Conservation (phyloP, 2,888 invertebrate genomes). For the Drosophila neonasuta region DNA sequence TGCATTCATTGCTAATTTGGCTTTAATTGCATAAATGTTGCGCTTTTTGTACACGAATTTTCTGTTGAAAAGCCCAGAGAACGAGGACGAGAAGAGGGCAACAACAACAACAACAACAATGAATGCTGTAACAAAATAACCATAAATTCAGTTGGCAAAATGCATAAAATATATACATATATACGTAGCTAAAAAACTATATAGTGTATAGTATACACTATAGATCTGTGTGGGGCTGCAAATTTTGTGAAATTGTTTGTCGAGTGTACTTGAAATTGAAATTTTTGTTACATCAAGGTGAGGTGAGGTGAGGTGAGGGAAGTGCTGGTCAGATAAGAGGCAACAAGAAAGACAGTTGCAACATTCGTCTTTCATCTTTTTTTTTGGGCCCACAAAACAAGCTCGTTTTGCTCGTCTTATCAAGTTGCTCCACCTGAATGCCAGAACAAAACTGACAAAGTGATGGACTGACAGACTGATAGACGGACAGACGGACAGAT, state of each 20-base stretch:
- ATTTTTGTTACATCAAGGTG: slow-evolving; percentile 42
- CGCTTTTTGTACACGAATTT: slow-evolving; percentile 73
- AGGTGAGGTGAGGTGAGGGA: not conserved
- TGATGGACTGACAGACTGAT: slow-evolving; percentile 27
- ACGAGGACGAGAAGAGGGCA: slow-evolving; percentile 11
- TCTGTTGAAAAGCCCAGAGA: slow-evolving; percentile 31
- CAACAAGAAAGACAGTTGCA: slow-evolving; percentile 63
- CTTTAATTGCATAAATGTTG: slow-evolving; percentile 79
- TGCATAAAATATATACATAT: slow-evolving; percentile 44
- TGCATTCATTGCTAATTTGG: slow-evolving; percentile 79
- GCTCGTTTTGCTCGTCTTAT: slow-evolving; percentile 65
- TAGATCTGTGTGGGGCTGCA: slow-evolving; percentile 36
- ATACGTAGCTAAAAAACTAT: slow-evolving; percentile 11
- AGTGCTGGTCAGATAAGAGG: slow-evolving; percentile 43
- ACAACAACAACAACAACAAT: slow-evolving; percentile 34
- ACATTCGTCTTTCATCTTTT: slow-evolving; percentile 13
- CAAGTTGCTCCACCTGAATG: slow-evolving; percentile 57
- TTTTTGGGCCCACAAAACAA: slow-evolving; percentile 63
- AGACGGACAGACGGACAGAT: slow-evolving; percentile 21
- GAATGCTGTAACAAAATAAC: slow-evolving; percentile 35
- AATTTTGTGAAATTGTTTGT: slow-evolving; percentile 69
- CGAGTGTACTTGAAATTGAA: slow-evolving; percentile 77
- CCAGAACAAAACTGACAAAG: slow-evolving; percentile 20
- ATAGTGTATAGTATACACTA: slow-evolving; percentile 4
- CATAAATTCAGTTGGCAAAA: slow-evolving; percentile 68